Evolutionary conservation across 1,140 invertebrate genomes (phyloP), one percentile per base, ranked within the genome.

Genomic region (Schlechtendalia chinensis): DNA sequence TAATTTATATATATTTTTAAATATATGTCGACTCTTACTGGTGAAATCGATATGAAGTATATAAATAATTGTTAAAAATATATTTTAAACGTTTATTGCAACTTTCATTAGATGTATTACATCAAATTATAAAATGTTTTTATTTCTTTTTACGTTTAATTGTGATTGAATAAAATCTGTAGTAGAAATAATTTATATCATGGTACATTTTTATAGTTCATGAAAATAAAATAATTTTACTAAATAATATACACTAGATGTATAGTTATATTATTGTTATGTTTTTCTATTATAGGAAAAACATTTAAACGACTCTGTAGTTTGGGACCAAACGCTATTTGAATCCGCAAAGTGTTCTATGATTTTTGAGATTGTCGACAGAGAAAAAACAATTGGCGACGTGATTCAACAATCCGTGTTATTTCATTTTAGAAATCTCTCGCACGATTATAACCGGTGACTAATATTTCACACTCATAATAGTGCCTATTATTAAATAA

Each of bases 281-380:
- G 32, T 67, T 81, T 79, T 74, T 81, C 19, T 14, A 81, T 86
- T 86, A 63, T 83, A 94, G 93, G 88, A 91, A 81, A 89, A 88
- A 29, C 91, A 92, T 85, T 84, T 95, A 45, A 85, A 86, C 3
- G 89, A 87, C 1, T 86, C 88, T 47, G 85, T 85, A 5, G 86
- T 88, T 54, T 93, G 94, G 89, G 91, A 94, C 63, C 86, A 88
- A 32, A 89, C 91, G 65, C 86, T 96, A 54, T 90, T 96, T 81
- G 92, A 93, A 83, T 93, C 93, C 0, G 94, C 94, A 0, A 93
- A 91, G 84, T 93, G 93, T 83, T 95, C 94, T 16, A 86, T 95
- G 3, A 90, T 96, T 61, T 96, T 92, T 86, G 91, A 96, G 85
- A 90, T 95, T 12, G 93, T 96, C 81, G 90, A 92, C 82, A 86